Conservation (phyloP, 2,113 vertebrate genomes). For the Ceyx cyanopectus region DNA sequence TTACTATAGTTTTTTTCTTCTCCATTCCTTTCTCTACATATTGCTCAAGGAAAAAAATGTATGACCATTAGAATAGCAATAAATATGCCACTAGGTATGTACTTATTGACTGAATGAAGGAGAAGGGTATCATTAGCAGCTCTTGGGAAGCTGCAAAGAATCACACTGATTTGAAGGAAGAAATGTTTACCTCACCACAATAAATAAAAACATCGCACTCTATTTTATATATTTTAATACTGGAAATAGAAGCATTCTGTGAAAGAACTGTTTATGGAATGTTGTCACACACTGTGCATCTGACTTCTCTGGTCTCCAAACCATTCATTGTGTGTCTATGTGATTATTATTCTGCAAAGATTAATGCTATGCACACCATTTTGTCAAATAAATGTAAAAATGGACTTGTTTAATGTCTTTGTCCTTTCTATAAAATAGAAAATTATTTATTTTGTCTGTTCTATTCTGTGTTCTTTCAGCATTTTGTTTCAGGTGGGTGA, state of each 20-base stretch:
- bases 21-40: constrained; percentile 17
- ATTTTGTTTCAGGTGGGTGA: neutral
- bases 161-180: neutral
- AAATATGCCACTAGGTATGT: constrained; percentile 4
- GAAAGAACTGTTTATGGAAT: neutral
- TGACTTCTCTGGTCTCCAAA: neutral
- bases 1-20: constrained; percentile 15
- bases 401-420: neutral
- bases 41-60: constrained; percentile 17
- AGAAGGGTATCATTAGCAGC: neutral
- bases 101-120: neutral
- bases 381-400: constrained; percentile 37
- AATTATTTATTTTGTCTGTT: neutral
- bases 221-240: constrained; percentile 18
- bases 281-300: neutral
- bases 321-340: neutral
- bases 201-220: neutral
- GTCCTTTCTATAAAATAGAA: neutral
- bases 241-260: constrained; percentile 34
- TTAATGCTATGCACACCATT: neutral
- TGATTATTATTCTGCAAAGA: neutral
- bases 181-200: constrained; percentile 44
- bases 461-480: neutral
- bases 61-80: neutral
- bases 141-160: neutral